A percentile compares a stretch with the other conserved stretches of the same genome.
Evolutionary conservation across 2,888 invertebrate genomes (phyloP).

Genomic region (Pandemis heparana): DNA sequence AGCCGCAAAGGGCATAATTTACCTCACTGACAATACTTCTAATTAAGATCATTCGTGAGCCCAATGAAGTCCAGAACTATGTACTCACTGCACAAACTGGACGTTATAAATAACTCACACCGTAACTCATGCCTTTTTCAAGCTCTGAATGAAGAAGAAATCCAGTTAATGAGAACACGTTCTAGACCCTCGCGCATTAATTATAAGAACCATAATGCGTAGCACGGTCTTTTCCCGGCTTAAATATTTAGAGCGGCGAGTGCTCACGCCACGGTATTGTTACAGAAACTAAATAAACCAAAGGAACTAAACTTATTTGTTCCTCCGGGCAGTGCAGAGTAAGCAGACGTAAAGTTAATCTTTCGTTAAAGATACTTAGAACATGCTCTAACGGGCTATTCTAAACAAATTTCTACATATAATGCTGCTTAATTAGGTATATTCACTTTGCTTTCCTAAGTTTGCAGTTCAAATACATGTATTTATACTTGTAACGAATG

Average conservation of each 20-base stretch:
- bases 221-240: conserved; percentile 48
- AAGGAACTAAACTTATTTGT: conserved; percentile 67
- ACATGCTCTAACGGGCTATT: conserved; percentile 17
- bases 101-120: conserved; percentile 81
- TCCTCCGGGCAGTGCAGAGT: conserved; percentile 58
- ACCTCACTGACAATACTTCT: conserved; percentile 80
- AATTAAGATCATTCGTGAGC: conserved; percentile 83
- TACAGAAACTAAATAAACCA: conserved; percentile 71
- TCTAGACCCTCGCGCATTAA: conserved; percentile 54
- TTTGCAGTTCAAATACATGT: background rate
- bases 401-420: background rate
- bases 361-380: conserved; percentile 46
- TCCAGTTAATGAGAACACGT: conserved; percentile 46
- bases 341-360: conserved; percentile 58
- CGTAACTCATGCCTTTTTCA: conserved; percentile 76
- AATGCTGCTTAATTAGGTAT: background rate
- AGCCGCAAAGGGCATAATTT: conserved; percentile 72
- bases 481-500: background rate
- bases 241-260: conserved; percentile 60
- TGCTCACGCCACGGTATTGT: conserved; percentile 69
- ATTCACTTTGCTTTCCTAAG: background rate
- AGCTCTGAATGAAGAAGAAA: conserved; percentile 61
- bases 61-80: conserved; percentile 73
- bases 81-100: conserved; percentile 76
- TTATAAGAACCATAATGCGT: conserved; percentile 59